Evolutionary conservation across 2,797 vertebrate genomes (phyloP), one percentile per base, ranked within the genome.

Genomic region (Ceryle rudis): DNA sequence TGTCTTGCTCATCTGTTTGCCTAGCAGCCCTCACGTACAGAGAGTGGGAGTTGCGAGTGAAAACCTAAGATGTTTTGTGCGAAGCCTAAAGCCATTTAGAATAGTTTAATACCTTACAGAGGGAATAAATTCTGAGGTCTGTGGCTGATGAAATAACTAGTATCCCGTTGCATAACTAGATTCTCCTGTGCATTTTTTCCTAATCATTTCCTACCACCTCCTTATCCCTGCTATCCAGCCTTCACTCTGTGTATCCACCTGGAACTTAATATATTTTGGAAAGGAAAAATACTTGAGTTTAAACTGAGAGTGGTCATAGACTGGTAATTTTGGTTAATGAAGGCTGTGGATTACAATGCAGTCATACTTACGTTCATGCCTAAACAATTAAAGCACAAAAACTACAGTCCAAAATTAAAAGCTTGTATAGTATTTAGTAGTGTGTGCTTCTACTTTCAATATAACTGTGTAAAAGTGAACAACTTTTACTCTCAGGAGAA

Each of bases 71-170:
- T 55, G 14, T 64, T 83, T 46, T 67, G 8, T 78, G 65, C 33
- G 23, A 39, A 61, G 46, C 8, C 31, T 55, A 20, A 6, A 29
- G 61, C 69, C 74, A 62, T 54, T 17, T 69, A 39, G 37, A 57
- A 18, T 18, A 33, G 54, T 51, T 72, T 25, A 89, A 35, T 57
- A 81, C 33, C 11, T 92, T 4, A 0, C 22, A 35, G 58, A 33
- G 31, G 29, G 58, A 69, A 60, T 79, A 67, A 75, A 44, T 73
- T 31, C 18, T n/a, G 39, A 81, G 31, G 26, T 80, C 46, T 78
- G 65, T 86, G 81, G 90, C 89, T 97, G 92, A 93, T 95, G 92
- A 94, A 96, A 94, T 94, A 94, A 67, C 66, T 79, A 20, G 70
- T 86, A 84, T 89, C 86, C 81, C 10, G n/a, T 93, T 96, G 60